These are phyloP conservation scores for Caenorhabditis drosophilae DNA, from an alignment of 2,888 invertebrate genomes.

Conservation along the genomic window DNA sequence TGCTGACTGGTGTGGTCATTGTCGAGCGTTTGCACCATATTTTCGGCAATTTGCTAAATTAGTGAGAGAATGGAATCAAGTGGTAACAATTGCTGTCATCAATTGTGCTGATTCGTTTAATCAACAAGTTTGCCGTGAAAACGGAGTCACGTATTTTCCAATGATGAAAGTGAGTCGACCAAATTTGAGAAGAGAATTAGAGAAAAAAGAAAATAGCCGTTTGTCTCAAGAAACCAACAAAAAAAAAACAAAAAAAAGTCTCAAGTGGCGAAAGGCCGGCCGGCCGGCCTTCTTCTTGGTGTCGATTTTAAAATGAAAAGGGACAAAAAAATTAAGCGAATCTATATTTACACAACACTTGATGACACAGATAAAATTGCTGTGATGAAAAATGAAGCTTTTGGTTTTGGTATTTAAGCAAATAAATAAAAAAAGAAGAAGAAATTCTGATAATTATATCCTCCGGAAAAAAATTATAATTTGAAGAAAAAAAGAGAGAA, in stretches of 20 bases:
- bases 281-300: not conserved
- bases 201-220: not conserved
- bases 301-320: not conserved
- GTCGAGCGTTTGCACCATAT: slow-evolving; percentile 84
- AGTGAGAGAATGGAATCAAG: slow-evolving; percentile 54
- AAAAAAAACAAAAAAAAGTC: too few relatives aligned
- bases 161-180: slow-evolving; percentile 64
- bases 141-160: slow-evolving; percentile 64
- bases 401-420: not conserved
- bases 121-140: slow-evolving; percentile 59
- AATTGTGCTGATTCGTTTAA: slow-evolving; percentile 68
- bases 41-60: slow-evolving; percentile 81
- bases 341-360: too few relatives aligned
- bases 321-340: not conserved
- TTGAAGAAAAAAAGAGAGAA: too few relatives aligned
- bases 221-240: too few relatives aligned
- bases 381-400: not conserved
- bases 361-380: too few relatives aligned
- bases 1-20: slow-evolving; percentile 95
- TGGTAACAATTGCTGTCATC: slow-evolving; percentile 59
- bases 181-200: too few relatives aligned
- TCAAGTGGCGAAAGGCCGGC: not conserved
- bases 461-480: too few relatives aligned
- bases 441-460: too few relatives aligned
- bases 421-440: too few relatives aligned